A percentile compares a stretch with the other conserved stretches of the same genome.
Evolutionary conservation across 2,888 invertebrate species (phyloP).

Genomic region (Mechanitis messenoides): DNA sequence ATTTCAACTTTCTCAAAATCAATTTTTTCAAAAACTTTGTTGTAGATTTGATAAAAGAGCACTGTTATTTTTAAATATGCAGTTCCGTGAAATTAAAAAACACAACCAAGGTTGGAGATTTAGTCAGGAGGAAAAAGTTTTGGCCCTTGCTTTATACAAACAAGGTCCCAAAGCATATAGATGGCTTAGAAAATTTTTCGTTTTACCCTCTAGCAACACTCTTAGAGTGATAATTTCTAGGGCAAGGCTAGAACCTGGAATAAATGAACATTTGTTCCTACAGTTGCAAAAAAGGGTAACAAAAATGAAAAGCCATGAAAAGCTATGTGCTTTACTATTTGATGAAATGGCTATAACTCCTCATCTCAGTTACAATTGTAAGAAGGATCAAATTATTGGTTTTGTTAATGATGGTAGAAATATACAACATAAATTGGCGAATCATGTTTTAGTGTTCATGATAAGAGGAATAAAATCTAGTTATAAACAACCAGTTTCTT

Average conservation of each 20-base stretch:
- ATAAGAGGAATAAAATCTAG: slow-evolving; percentile 25
- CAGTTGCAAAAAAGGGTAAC: not conserved
- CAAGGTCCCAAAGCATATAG: slow-evolving; percentile 17
- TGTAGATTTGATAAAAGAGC: slow-evolving; percentile 5
- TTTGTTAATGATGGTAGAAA: slow-evolving; percentile 13
- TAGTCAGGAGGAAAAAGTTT: slow-evolving; percentile 17
- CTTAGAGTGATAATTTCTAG: too few relatives aligned
- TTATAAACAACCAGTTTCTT: slow-evolving; percentile 27
- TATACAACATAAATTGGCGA: slow-evolving; percentile 14
- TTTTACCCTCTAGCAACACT: slow-evolving; percentile 5
- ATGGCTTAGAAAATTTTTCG: slow-evolving; percentile 11
- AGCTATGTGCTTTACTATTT: slow-evolving; percentile 13
- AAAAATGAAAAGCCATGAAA: slow-evolving; percentile 13
- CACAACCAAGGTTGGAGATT: slow-evolving; percentile 13
- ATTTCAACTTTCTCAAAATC: slow-evolving; percentile 1
- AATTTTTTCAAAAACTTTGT: not conserved
- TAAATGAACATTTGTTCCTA: slow-evolving; percentile 7
- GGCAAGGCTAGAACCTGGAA: slow-evolving; percentile 2
- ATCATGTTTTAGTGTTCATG: slow-evolving; percentile 28
- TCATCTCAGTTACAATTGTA: slow-evolving; percentile 15
- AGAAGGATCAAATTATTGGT: slow-evolving; percentile 13
- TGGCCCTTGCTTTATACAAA: slow-evolving; percentile 18
- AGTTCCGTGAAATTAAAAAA: slow-evolving; percentile 18
- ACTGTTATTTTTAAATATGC: slow-evolving; percentile 12
- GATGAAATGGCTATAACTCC: slow-evolving; percentile 22